Percentiles rank a stretch among this genome's conserved stretches.
Evolutionary conservation across 2,797 vertebrate genomes (phyloP).

Genomic region (Urocyon cinereoargenteus): DNA sequence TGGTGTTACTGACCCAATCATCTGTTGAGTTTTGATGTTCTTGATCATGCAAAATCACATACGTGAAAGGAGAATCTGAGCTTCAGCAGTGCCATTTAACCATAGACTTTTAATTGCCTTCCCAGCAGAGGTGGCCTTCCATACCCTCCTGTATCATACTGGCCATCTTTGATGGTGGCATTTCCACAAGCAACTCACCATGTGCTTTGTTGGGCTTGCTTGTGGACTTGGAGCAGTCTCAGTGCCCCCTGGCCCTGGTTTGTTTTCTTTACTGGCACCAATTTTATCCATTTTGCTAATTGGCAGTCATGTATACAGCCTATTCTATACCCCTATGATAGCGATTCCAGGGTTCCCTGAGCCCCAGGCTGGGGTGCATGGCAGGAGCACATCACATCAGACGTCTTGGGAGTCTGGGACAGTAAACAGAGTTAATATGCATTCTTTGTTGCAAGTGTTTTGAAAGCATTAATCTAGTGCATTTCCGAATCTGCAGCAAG

Average conservation of each 20-base stretch:
- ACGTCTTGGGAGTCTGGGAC: not conserved
- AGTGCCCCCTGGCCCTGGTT: not conserved
- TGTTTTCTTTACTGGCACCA: not conserved
- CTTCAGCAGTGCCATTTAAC: not conserved
- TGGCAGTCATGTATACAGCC: too few relatives aligned
- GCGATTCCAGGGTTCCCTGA: not conserved
- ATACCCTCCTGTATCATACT: not conserved
- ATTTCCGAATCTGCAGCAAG: not conserved
- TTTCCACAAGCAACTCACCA: accelerated
- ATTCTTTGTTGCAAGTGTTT: not conserved
- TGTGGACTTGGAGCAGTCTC: not conserved
- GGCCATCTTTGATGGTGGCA: accelerated
- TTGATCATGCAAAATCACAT: accelerated
- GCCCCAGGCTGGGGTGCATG: too few relatives aligned
- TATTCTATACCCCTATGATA: accelerated
- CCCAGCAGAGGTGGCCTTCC: not conserved
- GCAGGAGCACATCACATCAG: accelerated
- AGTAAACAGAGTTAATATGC: not conserved
- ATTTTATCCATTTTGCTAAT: too few relatives aligned
- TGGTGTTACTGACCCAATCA: accelerated
- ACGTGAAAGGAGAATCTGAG: accelerated
- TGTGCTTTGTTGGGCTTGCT: not conserved
- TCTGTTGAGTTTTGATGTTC: accelerated
- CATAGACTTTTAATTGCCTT: not conserved
- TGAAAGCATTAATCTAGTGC: accelerated